Evolutionary conservation across 2,888 invertebrate species (phyloP).

Genomic region (Rutpela maculata): DNA sequence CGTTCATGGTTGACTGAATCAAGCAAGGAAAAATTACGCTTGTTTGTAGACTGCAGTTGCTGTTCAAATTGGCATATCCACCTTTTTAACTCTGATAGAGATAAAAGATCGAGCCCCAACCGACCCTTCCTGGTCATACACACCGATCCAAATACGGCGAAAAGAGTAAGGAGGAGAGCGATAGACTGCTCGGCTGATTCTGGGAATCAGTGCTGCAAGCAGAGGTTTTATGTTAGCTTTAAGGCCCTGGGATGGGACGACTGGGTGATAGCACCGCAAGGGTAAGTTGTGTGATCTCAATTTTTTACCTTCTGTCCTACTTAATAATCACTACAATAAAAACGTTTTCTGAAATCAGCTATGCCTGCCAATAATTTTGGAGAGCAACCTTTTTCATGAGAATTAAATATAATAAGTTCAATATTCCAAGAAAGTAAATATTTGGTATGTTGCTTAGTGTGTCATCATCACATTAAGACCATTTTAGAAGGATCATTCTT

Average conservation of each 20-base stretch:
- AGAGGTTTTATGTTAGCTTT: constrained; percentile 94
- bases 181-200: constrained; percentile 86
- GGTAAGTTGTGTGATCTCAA: constrained; percentile 55
- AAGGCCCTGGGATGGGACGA: constrained; percentile 95
- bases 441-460: too few species aligned
- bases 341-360: too few species aligned
- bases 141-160: constrained; percentile 82
- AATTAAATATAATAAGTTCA: background rate
- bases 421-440: too few species aligned
- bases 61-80: constrained; percentile 87
- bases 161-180: constrained; percentile 86
- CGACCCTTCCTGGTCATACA: constrained; percentile 89
- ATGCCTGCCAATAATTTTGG: too few species aligned
- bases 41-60: constrained; percentile 90
- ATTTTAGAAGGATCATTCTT: too few species aligned
- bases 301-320: too few species aligned
- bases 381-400: background rate
- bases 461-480: too few species aligned
- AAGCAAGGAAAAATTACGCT: constrained; percentile 79
- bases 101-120: constrained; percentile 77
- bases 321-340: too few species aligned
- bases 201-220: constrained; percentile 83
- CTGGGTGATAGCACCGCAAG: constrained; percentile 84
- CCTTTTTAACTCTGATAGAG: constrained; percentile 73
- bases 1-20: constrained; percentile 81